Percentiles rank a stretch among this genome's conserved stretches.
These are phyloP conservation scores for Prionailurus viverrinus DNA, from an alignment of 2,113 vertebrate species.

Conservation along the genomic window DNA sequence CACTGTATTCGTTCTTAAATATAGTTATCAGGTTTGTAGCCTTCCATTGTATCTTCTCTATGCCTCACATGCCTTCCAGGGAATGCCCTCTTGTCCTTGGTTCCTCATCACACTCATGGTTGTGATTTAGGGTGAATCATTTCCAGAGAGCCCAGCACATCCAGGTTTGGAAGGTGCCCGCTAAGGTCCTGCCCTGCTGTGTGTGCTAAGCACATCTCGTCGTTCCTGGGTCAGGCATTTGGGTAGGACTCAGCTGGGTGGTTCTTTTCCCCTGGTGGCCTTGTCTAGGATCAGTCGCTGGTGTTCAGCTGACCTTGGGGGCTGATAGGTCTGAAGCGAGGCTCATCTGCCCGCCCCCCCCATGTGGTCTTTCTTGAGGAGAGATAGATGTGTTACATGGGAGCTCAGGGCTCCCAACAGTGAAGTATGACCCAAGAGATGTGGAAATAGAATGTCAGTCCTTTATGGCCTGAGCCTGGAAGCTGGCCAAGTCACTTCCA, in stretches of 20 bases:
- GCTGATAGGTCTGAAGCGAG: neutral
- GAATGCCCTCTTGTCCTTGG: neutral
- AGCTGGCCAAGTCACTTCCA: neutral
- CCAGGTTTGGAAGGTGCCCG: neutral
- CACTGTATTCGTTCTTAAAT: neutral
- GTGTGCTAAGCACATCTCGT: fast-evolving
- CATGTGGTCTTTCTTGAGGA: neutral
- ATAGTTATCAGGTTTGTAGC: neutral
- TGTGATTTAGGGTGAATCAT: neutral
- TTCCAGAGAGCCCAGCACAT: neutral
- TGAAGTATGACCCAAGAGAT: neutral
- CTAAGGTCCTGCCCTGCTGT: neutral
- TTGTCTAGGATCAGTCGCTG: neutral
- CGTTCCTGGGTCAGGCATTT: neutral
- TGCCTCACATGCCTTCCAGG: neutral
- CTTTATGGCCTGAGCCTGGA: neutral
- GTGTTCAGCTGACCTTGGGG: neutral
- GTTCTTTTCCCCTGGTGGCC: neutral
- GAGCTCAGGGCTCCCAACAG: neutral
- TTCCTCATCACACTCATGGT: neutral
- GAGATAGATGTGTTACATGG: neutral
- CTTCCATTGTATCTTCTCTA: neutral
- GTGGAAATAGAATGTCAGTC: neutral
- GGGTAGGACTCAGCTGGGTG: neutral
- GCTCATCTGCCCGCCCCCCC: neutral